phyloP scores from a whole-genome alignment of 2,888 invertebrate genomes.

The Girardia tigrina region DNA sequence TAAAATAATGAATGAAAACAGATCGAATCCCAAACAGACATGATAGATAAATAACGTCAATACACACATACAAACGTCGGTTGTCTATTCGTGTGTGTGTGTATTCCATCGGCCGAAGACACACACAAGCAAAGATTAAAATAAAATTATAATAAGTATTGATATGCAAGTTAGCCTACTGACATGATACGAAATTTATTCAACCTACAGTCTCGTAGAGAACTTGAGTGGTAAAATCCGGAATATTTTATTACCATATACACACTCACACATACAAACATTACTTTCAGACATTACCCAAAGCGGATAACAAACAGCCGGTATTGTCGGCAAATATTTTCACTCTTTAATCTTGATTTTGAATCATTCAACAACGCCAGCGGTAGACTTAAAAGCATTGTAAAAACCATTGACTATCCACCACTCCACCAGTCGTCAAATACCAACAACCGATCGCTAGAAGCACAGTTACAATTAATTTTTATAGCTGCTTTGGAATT shows the following conservation, averaged over 20 bases:
- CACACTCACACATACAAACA: not conserved
- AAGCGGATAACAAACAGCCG: conserved; percentile 20
- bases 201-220: conserved; percentile 4
- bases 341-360: not conserved
- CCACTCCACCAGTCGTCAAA: conserved; percentile 13
- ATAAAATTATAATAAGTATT: conserved; percentile 3
- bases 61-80: not conserved
- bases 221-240: conserved; percentile 23
- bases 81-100: not conserved
- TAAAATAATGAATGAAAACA: conserved; percentile 17
- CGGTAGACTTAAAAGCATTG: conserved; percentile 23
- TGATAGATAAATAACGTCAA: conserved; percentile 4
- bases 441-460: conserved; percentile 19
- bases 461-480: conserved; percentile 20
- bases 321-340: conserved; percentile 20
- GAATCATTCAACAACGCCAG: conserved; percentile 23
- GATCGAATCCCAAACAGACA: conserved; percentile 12
- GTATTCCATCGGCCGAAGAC: not conserved
- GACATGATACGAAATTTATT: conserved; percentile 6
- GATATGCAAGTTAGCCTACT: conserved; percentile 20
- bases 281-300: conserved; percentile 4
- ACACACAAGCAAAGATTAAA: not conserved
- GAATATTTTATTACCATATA: conserved; percentile 8
- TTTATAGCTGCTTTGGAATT: conserved; percentile 14
- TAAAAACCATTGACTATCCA: conserved; percentile 17